A percentile compares a stretch with the other conserved stretches of the same genome.
These are phyloP conservation scores for Brachionus plicatilis DNA, from an alignment of 1,140 invertebrate genomes.

Conservation along the genomic window DNA sequence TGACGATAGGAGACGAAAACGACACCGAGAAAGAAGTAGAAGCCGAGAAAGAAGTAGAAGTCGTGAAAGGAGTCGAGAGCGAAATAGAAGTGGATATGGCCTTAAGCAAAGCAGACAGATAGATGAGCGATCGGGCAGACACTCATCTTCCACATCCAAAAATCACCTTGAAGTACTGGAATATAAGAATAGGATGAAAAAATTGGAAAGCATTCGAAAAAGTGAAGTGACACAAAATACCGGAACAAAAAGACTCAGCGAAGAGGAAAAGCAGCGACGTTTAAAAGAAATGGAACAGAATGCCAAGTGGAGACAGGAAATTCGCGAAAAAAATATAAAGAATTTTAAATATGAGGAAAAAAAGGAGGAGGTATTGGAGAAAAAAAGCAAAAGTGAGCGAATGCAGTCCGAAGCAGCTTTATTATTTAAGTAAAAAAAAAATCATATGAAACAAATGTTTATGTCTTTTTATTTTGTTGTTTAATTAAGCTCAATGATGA, in stretches of 20 bases:
- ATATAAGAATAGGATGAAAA: constrained; percentile 26
- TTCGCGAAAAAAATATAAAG: constrained; percentile 11
- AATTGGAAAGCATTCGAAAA: constrained; percentile 1
- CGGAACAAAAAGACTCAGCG: constrained; percentile 55
- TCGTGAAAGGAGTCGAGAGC: neutral
- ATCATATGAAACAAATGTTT: neutral
- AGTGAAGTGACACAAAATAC: neutral
- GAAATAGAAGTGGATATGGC: neutral
- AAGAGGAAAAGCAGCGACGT: constrained; percentile 67
- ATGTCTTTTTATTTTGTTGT: neutral
- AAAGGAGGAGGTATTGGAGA: constrained; percentile 6
- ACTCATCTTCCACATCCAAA: neutral
- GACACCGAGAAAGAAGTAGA: neutral
- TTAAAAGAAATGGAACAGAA: constrained; percentile 76
- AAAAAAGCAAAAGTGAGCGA: neutral
- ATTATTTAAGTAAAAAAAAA: constrained; percentile 41
- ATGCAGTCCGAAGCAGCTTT: constrained; percentile 26
- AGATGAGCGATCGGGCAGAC: neutral
- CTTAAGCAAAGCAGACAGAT: neutral
- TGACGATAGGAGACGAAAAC: neutral
- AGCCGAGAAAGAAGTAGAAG: neutral
- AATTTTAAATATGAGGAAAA: constrained; percentile 15
- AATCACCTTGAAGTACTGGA: neutral
- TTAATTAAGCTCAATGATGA: constrained; percentile 64
- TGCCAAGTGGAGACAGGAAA: constrained; percentile 66